Base-by-base conservation (phyloP, 2,888 invertebrate species). In the Temnothorax ravouxi region DNA sequence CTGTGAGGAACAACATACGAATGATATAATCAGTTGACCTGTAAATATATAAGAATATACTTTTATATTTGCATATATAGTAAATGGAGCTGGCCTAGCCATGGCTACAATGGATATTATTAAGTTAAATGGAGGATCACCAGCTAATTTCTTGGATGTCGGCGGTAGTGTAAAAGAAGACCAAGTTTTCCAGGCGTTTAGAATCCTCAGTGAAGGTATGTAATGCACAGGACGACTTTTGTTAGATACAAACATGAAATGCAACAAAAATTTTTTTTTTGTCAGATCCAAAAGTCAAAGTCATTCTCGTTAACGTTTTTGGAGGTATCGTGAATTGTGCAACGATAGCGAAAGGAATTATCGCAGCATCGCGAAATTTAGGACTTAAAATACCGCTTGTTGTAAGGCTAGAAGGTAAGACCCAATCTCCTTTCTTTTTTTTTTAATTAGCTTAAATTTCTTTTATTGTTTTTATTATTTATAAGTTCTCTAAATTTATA, bases 31-130 rank as follows among this genome's bases (percentile, higher is more conserved):
- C 25, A 41, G 18, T 29, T 29, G 6, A 15, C n/a, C 0, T 61
- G 25, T 50, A 83, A 77, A 59, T 50, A 21, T 41, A 25, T 21
- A 81, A 38, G 54, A 21, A 86, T 74, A 29, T 13, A 38, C 29
- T 18, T 54, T 80, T 72, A 71, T 38, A 25, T 54, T 80, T 86
- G 75, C 77, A 77, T 82, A 85, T 84, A 84, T 88, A 97, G 99
- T 99, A 0, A 99, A 99, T 95, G 99, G 99, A 29, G 99, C 99
- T 89, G 99, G 99, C 1, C 96, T 99, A 76, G 99, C 99, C 4
- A 99, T 99, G 99, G 99, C 99, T 3, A 99, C 99, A 9, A 99
- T 99, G 99, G 99, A 99, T 94, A 98, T 99, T 56, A 99, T 99
- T 87, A 98, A 98, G 94, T 95, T 99, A 56, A 97, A 99, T 95